Conservation (phyloP, 2,888 invertebrate species). For the Amitus sp. region DNA sequence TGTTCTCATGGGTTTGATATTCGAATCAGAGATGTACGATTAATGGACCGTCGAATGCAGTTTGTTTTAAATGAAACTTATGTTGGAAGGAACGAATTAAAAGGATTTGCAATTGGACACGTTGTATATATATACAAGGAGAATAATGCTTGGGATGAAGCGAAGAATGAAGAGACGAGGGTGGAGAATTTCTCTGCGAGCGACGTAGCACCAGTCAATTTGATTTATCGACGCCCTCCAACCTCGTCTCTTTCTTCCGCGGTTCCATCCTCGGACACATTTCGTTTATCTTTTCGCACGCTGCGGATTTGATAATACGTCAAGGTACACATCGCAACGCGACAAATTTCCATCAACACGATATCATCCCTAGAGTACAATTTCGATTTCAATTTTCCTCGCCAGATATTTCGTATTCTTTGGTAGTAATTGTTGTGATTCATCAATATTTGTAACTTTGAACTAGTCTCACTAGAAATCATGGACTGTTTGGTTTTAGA, state of each 20-base stretch:
- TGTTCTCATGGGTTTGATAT: too few species aligned
- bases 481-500: too few species aligned
- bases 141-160: constrained; percentile 45
- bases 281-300: constrained; percentile 44
- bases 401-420: too few species aligned
- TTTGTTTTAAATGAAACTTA: constrained; percentile 60
- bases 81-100: constrained; percentile 61
- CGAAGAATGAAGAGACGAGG: constrained; percentile 40
- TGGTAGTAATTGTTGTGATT: too few species aligned
- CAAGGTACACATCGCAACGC: too few species aligned
- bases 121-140: constrained; percentile 56
- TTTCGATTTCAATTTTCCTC: too few species aligned
- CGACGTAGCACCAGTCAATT: constrained; percentile 59
- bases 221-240: constrained; percentile 58
- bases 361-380: too few species aligned
- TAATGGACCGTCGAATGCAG: constrained; percentile 57
- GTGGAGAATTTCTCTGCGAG: constrained; percentile 49
- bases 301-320: too few species aligned
- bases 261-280: constrained; percentile 32
- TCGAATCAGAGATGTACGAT: constrained; percentile 38
- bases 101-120: constrained; percentile 62
- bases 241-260: constrained; percentile 41
- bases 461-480: too few species aligned
- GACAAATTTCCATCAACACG: too few species aligned
- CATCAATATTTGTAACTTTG: too few species aligned